Conservation (phyloP, 2,113 vertebrate genomes). For the Balaenoptera acutorostrata region DNA sequence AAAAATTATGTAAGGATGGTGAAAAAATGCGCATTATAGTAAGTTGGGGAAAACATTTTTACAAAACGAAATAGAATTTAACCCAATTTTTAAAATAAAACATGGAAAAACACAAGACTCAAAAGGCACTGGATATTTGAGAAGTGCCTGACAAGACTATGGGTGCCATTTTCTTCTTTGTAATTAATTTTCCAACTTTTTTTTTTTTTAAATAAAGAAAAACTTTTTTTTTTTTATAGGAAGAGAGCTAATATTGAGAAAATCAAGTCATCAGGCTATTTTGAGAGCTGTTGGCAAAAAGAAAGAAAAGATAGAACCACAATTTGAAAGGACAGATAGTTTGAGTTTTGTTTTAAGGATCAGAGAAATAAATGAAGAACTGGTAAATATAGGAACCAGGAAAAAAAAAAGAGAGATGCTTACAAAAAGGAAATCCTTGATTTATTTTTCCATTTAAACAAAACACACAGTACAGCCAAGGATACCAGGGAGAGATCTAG, state of each 20-base stretch:
- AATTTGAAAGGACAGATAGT: neutral
- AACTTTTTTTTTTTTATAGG: neutral
- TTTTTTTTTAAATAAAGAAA: neutral
- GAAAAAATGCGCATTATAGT: neutral
- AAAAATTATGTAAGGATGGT: neutral
- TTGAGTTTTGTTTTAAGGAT: neutral
- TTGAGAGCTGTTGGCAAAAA: neutral
- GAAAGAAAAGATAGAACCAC: neutral
- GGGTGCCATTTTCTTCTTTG: neutral
- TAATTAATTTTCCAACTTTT: neutral
- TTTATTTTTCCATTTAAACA: neutral
- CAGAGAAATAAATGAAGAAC: neutral
- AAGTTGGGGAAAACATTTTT: neutral
- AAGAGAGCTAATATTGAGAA: neutral
- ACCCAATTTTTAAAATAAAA: neutral
- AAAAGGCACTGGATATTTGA: neutral
- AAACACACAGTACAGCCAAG: neutral
- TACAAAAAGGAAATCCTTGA: slow-evolving; percentile 29
- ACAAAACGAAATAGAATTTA: neutral
- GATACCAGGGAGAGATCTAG: neutral
- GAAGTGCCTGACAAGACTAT: neutral
- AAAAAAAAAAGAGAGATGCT: neutral
- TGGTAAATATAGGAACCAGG: neutral
- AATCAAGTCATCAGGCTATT: slow-evolving; percentile 10
- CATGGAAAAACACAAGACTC: neutral